phyloP scores from a whole-genome alignment of 2,888 invertebrate species.

The Scotopteryx bipunctaria region DNA sequence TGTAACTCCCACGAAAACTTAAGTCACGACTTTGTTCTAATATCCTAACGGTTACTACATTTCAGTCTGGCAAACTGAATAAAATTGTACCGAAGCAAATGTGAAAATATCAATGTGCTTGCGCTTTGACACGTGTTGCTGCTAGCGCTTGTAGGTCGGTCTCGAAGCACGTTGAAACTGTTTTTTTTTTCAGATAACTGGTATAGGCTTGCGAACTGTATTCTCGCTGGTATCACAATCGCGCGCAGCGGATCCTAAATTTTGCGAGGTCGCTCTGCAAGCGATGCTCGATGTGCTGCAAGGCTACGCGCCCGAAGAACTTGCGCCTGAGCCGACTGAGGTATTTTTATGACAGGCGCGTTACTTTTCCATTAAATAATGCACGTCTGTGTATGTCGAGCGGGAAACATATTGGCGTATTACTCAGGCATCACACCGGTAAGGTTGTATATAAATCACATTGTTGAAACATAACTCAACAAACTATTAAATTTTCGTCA shows the following conservation, averaged over 20 bases:
- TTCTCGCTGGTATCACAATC: slow-evolving; percentile 96
- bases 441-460: neutral
- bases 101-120: too few species aligned
- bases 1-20: too few species aligned
- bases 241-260: slow-evolving; percentile 89
- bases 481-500: too few species aligned
- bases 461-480: too few species aligned
- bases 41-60: too few species aligned
- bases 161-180: neutral
- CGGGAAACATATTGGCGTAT: slow-evolving; percentile 30
- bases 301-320: slow-evolving; percentile 93
- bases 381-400: slow-evolving; percentile 27
- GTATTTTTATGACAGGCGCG: slow-evolving; percentile 61
- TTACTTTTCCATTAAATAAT: slow-evolving; percentile 27
- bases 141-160: neutral
- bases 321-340: slow-evolving; percentile 91
- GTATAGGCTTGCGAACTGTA: slow-evolving; percentile 92
- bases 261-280: slow-evolving; percentile 94
- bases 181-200: slow-evolving; percentile 85
- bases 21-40: too few species aligned
- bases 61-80: too few species aligned
- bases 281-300: slow-evolving; percentile 96
- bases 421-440: neutral
- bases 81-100: too few species aligned
- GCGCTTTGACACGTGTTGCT: too few species aligned